Evolutionary conservation across 2,888 invertebrate genomes (phyloP).

Genomic region (Lasioglossum vierecki): DNA sequence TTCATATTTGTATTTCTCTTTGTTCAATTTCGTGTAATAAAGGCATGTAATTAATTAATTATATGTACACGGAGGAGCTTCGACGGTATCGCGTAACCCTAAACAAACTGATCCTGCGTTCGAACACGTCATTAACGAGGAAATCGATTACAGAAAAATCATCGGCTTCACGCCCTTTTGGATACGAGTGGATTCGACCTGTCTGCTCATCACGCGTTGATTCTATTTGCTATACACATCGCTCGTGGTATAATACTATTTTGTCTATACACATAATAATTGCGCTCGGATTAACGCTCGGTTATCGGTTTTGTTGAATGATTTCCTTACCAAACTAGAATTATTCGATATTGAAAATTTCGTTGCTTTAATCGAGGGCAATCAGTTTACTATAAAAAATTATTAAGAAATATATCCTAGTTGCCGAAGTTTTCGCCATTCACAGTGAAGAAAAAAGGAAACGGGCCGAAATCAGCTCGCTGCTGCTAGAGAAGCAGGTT

Average conservation of each 20-base stretch:
- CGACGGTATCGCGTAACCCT: not conserved
- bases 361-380: not conserved
- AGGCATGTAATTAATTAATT: not conserved
- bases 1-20: not conserved
- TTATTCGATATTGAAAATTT: not conserved
- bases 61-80: not conserved
- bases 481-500: not conserved
- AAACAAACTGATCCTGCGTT: not conserved
- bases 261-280: not conserved
- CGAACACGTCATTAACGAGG: not conserved
- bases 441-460: not conserved
- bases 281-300: not conserved
- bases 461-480: not conserved
- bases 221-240: not conserved
- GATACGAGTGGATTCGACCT: not conserved
- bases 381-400: not conserved
- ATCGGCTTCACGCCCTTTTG: not conserved
- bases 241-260: not conserved
- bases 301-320: no score
- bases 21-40: not conserved
- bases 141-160: not conserved
- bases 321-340: no score
- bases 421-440: no score
- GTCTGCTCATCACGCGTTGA: not conserved
- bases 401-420: no score